phyloP scores from a whole-genome alignment of 2,113 vertebrate genomes.

The Chauna torquata region DNA sequence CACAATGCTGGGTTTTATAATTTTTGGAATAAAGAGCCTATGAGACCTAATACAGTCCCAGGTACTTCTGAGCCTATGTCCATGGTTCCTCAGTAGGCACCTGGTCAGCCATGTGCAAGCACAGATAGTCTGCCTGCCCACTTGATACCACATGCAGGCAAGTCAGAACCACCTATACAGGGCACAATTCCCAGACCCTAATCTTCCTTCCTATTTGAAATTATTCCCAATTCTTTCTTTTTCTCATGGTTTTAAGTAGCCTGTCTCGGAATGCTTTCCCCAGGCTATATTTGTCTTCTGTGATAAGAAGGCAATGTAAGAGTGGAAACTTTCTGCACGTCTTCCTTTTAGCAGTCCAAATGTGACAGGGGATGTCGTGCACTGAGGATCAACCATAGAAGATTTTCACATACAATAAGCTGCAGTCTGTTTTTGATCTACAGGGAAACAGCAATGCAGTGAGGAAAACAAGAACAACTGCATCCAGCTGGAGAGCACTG shows the following conservation, averaged over 20 bases:
- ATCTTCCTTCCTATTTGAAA: not conserved
- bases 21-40: not conserved
- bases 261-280: not conserved
- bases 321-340: constrained; percentile 4
- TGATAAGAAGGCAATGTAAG: not conserved
- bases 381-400: not conserved
- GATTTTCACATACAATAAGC: not conserved
- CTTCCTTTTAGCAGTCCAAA: constrained; percentile 24
- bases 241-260: not conserved
- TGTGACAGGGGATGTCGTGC: not conserved
- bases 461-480: not conserved
- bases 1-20: not conserved
- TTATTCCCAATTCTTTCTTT: not conserved
- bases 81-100: not conserved
- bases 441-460: not conserved
- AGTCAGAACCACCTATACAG: not conserved
- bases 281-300: constrained; percentile 3
- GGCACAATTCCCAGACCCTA: not conserved
- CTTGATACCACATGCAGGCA: no score
- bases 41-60: not conserved
- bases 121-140: not conserved
- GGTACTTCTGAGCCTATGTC: not conserved
- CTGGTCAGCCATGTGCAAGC: not conserved
- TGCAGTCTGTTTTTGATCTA: constrained; percentile 42
- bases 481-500: constrained; percentile 11